A percentile compares a stretch with the other conserved stretches of the same genome.
phyloP scores from a whole-genome alignment of 1,140 invertebrate genomes.

The Octopus sinensis region DNA sequence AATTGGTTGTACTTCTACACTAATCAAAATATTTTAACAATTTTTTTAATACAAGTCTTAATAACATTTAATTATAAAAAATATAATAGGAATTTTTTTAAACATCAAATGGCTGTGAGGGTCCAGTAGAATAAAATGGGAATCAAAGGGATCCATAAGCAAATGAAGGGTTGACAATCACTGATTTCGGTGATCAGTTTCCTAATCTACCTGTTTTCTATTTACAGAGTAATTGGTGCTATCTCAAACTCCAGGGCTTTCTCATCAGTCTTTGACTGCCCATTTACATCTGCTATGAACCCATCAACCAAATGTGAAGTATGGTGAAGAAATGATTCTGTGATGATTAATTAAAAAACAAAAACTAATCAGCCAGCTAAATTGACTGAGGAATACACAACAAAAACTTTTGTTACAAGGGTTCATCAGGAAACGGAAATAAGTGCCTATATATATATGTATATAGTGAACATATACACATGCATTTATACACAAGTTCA shows the following conservation, averaged over 20 bases:
- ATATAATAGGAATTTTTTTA: too few species aligned
- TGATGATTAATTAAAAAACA: neutral
- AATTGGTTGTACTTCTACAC: too few species aligned
- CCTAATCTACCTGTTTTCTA: constrained; percentile 1
- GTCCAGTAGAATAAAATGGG: too few species aligned
- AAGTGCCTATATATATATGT: neutral
- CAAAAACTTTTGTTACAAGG: neutral
- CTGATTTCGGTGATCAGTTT: too few species aligned
- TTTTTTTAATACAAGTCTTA: too few species aligned
- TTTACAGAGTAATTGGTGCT: constrained; percentile 35
- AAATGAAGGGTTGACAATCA: too few species aligned
- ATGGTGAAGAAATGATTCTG: constrained; percentile 25
- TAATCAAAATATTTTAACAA: too few species aligned
- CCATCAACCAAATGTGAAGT: constrained; percentile 33
- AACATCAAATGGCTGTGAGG: too few species aligned
- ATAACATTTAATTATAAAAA: too few species aligned
- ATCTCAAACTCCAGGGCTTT: constrained; percentile 33
- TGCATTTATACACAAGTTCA: neutral
- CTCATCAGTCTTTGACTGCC: constrained; percentile 31
- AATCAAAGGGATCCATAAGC: too few species aligned
- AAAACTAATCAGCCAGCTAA: neutral
- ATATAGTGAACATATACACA: neutral
- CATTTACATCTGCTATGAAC: constrained; percentile 29
- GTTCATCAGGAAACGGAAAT: neutral
- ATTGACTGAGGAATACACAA: neutral